A percentile compares a stretch with the other conserved stretches of the same genome.
phyloP scores from a whole-genome alignment of 2,888 invertebrate genomes.

The Plutella xylostella region DNA sequence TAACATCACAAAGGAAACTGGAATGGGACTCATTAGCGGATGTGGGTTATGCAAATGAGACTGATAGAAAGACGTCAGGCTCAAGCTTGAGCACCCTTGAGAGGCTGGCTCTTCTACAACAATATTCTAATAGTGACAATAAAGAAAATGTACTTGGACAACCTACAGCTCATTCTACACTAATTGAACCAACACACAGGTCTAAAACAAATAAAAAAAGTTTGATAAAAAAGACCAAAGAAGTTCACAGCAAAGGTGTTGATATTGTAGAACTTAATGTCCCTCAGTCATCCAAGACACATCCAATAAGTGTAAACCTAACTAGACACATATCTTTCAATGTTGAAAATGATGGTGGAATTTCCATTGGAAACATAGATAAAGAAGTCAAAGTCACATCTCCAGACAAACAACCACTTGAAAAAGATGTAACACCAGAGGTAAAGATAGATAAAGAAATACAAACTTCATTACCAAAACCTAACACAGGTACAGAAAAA shows the following conservation, averaged over 20 bases:
- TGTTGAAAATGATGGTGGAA: constrained; percentile 48
- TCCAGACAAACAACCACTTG: constrained; percentile 33
- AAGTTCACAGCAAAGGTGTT: constrained; percentile 45
- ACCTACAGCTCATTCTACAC: constrained; percentile 69
- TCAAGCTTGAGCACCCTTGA: constrained; percentile 72
- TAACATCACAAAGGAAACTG: constrained; percentile 78
- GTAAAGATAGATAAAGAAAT: constrained; percentile 45
- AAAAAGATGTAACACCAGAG: constrained; percentile 24
- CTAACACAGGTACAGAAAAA: constrained; percentile 20
- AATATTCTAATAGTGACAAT: constrained; percentile 51
- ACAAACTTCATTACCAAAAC: constrained; percentile 40
- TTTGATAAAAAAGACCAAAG: constrained; percentile 40
- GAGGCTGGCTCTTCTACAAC: constrained; percentile 68
- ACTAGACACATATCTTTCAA: constrained; percentile 61
- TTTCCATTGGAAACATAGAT: constrained; percentile 36
- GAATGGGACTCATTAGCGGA: constrained; percentile 93
- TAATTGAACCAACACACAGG: constrained; percentile 36
- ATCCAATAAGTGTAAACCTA: constrained; percentile 46
- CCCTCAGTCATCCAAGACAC: constrained; percentile 32
- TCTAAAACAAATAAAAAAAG: constrained; percentile 35
- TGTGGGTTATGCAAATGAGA: constrained; percentile 80
- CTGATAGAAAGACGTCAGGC: constrained; percentile 58
- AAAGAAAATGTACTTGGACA: constrained; percentile 40
- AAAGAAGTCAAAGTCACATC: constrained; percentile 32
- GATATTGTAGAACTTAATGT: constrained; percentile 50